Evolutionary conservation across 1,140 invertebrate species (phyloP).

Genomic region (Diabrotica virgifera): DNA sequence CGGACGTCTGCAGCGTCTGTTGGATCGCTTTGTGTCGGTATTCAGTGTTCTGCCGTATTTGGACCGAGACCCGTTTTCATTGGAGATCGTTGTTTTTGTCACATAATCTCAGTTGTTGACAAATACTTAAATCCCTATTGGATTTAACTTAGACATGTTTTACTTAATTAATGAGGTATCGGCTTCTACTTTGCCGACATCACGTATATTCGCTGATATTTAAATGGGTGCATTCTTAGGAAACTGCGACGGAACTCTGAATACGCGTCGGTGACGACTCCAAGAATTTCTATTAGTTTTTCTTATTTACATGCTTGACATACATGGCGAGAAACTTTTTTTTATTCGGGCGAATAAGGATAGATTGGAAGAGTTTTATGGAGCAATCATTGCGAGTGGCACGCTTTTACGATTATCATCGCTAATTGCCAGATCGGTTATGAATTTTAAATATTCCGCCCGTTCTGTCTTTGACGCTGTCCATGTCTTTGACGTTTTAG

Average conservation of each 20-base stretch:
- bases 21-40: constrained; percentile 27
- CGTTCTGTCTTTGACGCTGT: too few species aligned
- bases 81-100: constrained; percentile 41
- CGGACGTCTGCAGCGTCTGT: background rate
- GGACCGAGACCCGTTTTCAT: constrained; percentile 34
- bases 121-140: constrained; percentile 42
- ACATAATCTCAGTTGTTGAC: constrained; percentile 43
- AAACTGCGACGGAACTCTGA: constrained; percentile 16
- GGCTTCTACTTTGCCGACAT: constrained; percentile 32
- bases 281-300: constrained; percentile 15
- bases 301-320: constrained; percentile 14
- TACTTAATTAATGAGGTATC: constrained; percentile 44
- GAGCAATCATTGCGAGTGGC: background rate
- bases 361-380: background rate
- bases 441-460: too few species aligned
- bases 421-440: too few species aligned
- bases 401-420: background rate
- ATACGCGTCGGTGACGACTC: constrained; percentile 17
- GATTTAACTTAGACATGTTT: constrained; percentile 42
- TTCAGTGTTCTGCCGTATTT: constrained; percentile 39
- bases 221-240: constrained; percentile 32
- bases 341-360: background rate
- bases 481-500: too few species aligned
- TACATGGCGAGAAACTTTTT: background rate
- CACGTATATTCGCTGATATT: constrained; percentile 43